Evolutionary conservation across 1,140 invertebrate species (phyloP).

Genomic region (Thaumetopoea pityocampa): DNA sequence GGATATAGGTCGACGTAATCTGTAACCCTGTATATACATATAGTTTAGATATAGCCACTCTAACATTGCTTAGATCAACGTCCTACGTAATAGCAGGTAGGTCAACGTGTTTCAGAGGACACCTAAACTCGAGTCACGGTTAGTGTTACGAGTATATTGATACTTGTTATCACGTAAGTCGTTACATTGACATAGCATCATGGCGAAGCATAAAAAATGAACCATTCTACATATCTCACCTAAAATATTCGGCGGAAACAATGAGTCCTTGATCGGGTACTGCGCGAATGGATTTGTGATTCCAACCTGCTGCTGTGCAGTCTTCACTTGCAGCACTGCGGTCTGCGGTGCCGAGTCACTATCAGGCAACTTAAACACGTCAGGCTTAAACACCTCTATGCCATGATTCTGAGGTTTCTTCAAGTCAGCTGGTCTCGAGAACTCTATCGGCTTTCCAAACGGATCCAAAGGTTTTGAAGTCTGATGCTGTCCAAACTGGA

Average conservation of each 20-base stretch:
- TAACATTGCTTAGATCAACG: too few species aligned
- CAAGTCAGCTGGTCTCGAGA: constrained; percentile 41
- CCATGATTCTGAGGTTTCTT: constrained; percentile 36
- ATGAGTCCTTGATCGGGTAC: constrained; percentile 56
- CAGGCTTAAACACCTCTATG: constrained; percentile 58
- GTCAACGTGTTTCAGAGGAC: too few species aligned
- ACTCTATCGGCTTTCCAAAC: constrained; percentile 47
- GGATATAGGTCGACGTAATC: too few species aligned
- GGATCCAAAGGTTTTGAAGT: constrained; percentile 52
- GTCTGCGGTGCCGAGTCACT: constrained; percentile 44
- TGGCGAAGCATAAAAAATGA: too few species aligned
- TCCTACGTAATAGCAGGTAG: too few species aligned
- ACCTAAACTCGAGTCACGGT: too few species aligned
- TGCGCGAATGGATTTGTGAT: constrained; percentile 41
- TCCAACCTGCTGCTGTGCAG: constrained; percentile 49
- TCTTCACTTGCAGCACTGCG: constrained; percentile 51
- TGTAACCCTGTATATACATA: too few species aligned
- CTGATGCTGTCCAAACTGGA: constrained; percentile 58
- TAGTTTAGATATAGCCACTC: too few species aligned
- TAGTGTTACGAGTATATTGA: too few species aligned
- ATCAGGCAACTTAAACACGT: constrained; percentile 56
- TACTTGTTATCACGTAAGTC: too few species aligned
- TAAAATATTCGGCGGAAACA: constrained; percentile 62
- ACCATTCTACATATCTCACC: too few species aligned
- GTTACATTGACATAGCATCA: too few species aligned